These are phyloP conservation scores for Vidua macroura DNA, from an alignment of 2,113 vertebrate genomes.

Conservation along the genomic window DNA sequence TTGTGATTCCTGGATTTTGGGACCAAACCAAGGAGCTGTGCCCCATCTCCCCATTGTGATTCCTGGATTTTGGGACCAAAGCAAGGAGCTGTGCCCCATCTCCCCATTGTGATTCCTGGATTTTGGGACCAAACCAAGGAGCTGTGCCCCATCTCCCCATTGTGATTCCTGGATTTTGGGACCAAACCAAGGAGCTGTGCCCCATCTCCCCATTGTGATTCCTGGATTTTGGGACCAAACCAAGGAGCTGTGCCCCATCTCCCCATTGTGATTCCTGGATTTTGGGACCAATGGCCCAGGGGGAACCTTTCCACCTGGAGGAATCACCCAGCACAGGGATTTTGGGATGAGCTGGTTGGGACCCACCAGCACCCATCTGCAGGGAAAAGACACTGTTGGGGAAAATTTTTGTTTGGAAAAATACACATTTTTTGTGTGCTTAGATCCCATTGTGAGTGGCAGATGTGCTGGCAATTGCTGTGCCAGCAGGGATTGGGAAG, in stretches of 20 bases:
- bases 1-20: accelerated
- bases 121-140: neutral
- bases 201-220: no score
- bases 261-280: accelerated
- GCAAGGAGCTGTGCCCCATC: no score
- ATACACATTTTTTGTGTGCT: accelerated
- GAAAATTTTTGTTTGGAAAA: neutral
- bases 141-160: accelerated
- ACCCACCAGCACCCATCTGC: neutral
- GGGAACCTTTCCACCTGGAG: neutral
- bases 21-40: no score
- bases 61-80: no score
- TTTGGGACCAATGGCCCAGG: neutral
- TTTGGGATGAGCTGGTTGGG: accelerated
- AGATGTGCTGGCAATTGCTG: neutral
- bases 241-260: neutral
- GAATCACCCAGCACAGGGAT: accelerated
- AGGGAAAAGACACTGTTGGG: neutral
- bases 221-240: no score
- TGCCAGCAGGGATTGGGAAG: neutral
- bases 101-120: no score
- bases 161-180: neutral
- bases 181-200: no score
- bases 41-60: no score
- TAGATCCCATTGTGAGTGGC: accelerated